A percentile compares a stretch with the other conserved stretches of the same genome.
Evolutionary conservation across 2,113 vertebrate genomes (phyloP).

Genomic region (Uria lomvia): DNA sequence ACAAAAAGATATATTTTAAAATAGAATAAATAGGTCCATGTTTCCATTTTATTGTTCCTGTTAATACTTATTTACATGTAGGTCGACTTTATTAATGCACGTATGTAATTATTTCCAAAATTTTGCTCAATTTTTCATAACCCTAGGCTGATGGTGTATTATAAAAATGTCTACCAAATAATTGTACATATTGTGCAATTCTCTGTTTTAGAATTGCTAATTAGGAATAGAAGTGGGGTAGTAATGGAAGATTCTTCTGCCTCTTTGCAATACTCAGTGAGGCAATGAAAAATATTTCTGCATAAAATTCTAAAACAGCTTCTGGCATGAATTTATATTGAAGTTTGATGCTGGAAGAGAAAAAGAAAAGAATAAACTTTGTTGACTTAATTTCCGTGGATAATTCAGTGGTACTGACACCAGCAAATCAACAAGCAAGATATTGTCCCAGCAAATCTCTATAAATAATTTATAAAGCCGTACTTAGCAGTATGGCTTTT

Average conservation of each 20-base stretch:
- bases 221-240: not conserved
- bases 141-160: not conserved
- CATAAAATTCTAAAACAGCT: not conserved
- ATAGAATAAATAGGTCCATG: not conserved
- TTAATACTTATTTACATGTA: not conserved
- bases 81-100: not conserved
- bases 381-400: not conserved
- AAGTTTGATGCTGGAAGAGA: not conserved
- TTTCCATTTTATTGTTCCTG: not conserved
- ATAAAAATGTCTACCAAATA: not conserved
- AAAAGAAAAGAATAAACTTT: not conserved
- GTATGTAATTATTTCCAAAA: not conserved
- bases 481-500: not conserved
- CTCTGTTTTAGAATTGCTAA: not conserved
- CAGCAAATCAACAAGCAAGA: not conserved
- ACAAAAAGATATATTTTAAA: not conserved
- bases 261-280: not conserved
- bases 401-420: slow-evolving; percentile 16
- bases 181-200: not conserved
- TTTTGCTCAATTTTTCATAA: not conserved
- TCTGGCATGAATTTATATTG: not conserved
- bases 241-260: not conserved
- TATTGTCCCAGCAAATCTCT: not conserved
- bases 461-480: slow-evolving; percentile 44
- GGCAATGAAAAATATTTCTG: not conserved